phyloP scores from a whole-genome alignment of 1,140 invertebrate species.

The Potamilus streckersoni region DNA sequence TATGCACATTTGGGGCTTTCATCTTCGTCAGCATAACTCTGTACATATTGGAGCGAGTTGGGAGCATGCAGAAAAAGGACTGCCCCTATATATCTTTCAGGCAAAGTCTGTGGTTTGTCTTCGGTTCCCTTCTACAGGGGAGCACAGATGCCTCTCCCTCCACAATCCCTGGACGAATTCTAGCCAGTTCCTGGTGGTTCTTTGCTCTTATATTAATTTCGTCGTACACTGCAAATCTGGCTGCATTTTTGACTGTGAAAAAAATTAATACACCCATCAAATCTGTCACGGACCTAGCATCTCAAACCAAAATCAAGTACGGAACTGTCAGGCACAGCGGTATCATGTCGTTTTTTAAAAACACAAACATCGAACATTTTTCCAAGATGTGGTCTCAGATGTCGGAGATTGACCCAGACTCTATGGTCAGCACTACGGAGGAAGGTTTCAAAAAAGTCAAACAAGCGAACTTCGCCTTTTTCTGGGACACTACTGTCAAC shows the following conservation, averaged over 20 bases:
- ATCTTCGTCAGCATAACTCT: constrained; percentile 91
- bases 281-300: constrained; percentile 65
- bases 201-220: constrained; percentile 67
- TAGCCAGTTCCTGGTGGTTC: constrained; percentile 67
- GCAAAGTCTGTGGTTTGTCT: constrained; percentile 67
- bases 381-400: constrained; percentile 90
- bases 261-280: constrained; percentile 68
- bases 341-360: constrained; percentile 71
- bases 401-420: constrained; percentile 59
- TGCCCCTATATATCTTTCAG: constrained; percentile 53
- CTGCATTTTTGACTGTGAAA: constrained; percentile 67
- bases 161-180: constrained; percentile 60
- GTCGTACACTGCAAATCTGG: constrained; percentile 68
- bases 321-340: constrained; percentile 63
- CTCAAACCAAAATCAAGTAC: constrained; percentile 65
- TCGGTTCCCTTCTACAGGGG: constrained; percentile 62
- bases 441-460: constrained; percentile 60
- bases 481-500: constrained; percentile 66
- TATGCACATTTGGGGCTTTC: constrained; percentile 61
- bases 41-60: constrained; percentile 86
- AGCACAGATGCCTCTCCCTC: constrained; percentile 57
- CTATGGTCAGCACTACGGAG: constrained; percentile 54
- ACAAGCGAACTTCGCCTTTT: constrained; percentile 64
- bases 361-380: constrained; percentile 95
- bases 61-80: constrained; percentile 76